Conservation (phyloP, 2,888 invertebrate species). For the Penaeus monodon region DNA sequence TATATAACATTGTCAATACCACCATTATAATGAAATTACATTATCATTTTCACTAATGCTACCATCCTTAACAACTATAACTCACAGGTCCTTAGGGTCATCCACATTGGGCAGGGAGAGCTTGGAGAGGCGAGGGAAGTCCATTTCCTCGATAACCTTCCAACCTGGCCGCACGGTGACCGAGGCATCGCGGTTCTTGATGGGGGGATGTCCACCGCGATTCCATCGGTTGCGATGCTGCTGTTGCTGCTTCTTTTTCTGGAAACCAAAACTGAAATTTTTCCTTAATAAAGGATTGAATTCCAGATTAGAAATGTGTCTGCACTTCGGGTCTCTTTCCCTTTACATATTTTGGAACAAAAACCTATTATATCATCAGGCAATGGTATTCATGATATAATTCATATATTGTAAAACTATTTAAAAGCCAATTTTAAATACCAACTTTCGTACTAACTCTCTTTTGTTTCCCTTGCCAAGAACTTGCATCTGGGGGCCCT, state of each 20-base stretch:
- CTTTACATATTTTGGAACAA: neutral
- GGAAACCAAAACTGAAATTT: conserved; percentile 41
- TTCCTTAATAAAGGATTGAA: conserved; percentile 10
- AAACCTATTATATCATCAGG: neutral
- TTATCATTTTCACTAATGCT: too few relatives aligned
- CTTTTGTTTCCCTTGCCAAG: conserved; percentile 86
- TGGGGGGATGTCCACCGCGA: conserved; percentile 75
- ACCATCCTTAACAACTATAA: neutral
- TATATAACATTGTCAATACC: neutral
- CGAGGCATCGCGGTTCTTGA: conserved; percentile 95
- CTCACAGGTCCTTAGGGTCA: conserved; percentile 78
- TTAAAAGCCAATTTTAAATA: neutral
- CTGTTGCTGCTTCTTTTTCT: conserved; percentile 71
- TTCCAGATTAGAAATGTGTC: too few relatives aligned
- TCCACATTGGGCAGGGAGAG: conserved; percentile 91
- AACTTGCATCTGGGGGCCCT: conserved; percentile 80
- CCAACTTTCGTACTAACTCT: conserved; percentile 38
- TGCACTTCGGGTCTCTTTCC: too few relatives aligned
- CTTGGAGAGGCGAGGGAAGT: conserved; percentile 94
- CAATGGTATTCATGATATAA: neutral
- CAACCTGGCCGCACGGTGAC: conserved; percentile 96
- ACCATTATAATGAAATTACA: neutral
- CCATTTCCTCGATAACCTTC: conserved; percentile 98
- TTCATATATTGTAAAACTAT: neutral
- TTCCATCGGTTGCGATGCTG: conserved; percentile 77